Percentiles rank a stretch among this genome's conserved stretches.
Conservation (phyloP, 2,797 vertebrate species). For the Gallirallus australis region DNA sequence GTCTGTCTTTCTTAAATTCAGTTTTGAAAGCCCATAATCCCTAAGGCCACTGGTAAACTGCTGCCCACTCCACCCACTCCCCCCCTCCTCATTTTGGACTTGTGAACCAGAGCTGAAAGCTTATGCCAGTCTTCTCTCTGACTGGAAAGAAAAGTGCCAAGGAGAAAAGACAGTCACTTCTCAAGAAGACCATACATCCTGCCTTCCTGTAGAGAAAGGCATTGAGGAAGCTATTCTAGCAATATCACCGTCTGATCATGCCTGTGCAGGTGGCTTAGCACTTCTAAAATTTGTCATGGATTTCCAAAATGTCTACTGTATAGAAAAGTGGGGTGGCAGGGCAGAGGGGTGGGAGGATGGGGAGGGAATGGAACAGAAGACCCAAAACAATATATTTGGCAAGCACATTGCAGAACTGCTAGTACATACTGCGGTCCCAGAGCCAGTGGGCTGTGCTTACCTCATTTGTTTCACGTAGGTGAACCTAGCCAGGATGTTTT, state of each 20-base stretch:
- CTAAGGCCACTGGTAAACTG: not conserved
- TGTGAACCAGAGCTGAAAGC: not conserved
- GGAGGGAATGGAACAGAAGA: not conserved
- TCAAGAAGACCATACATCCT: slow-evolving; percentile 49
- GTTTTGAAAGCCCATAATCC: not conserved
- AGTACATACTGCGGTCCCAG: slow-evolving; percentile 1
- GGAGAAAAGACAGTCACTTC: not conserved
- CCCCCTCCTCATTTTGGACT: not conserved
- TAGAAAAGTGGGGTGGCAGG: not conserved
- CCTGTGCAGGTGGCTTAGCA: slow-evolving; percentile 1
- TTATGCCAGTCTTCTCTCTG: not conserved
- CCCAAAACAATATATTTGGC: slow-evolving; percentile 39
- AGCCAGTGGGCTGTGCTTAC: slow-evolving; percentile 64
- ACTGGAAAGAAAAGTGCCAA: not conserved
- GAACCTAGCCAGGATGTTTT: slow-evolving; percentile 80
- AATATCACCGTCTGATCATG: not conserved
- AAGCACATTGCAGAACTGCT: slow-evolving; percentile 44
- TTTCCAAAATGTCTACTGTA: slow-evolving; percentile 36
- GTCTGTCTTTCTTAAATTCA: not conserved
- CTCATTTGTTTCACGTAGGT: slow-evolving; percentile 71
- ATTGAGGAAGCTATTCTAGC: not conserved
- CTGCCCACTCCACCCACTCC: not conserved
- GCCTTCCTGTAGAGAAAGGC: slow-evolving; percentile 18
- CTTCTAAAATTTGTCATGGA: slow-evolving; percentile 45
- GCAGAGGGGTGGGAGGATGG: too few relatives aligned